Evolutionary conservation across 2,113 vertebrate species (phyloP).

Genomic region (Cynopterus brachyotis): DNA sequence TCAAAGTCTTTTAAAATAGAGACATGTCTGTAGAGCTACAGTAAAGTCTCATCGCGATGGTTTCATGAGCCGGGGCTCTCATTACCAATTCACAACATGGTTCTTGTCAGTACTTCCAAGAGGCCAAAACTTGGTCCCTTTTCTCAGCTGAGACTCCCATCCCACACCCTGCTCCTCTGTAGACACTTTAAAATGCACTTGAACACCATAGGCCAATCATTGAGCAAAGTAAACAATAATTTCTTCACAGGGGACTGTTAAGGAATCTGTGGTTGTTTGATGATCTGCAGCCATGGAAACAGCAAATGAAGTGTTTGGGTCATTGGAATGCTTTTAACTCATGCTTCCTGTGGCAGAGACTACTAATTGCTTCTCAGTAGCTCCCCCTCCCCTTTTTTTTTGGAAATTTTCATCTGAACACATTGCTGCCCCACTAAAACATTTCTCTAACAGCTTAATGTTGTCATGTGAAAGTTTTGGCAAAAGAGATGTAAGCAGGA

Average conservation of each 20-base stretch:
- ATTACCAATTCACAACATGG: not conserved
- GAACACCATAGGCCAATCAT: not conserved
- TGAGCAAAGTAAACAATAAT: slow-evolving; percentile 34
- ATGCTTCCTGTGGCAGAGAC: slow-evolving; percentile 57
- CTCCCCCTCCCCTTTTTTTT: not conserved
- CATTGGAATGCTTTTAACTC: slow-evolving; percentile 74
- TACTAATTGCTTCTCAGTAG: slow-evolving; percentile 70
- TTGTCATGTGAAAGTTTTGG: slow-evolving; percentile 23
- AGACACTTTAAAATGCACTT: slow-evolving; percentile 48
- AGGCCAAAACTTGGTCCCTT: not conserved
- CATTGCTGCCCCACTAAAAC: not conserved
- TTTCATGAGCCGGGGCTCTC: not conserved
- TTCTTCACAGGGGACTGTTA: slow-evolving; percentile 29
- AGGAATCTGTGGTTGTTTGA: slow-evolving; percentile 48
- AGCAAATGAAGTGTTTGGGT: slow-evolving; percentile 59
- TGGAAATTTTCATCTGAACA: slow-evolving; percentile 42
- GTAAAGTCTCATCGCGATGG: not conserved
- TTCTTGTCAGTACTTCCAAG: not conserved
- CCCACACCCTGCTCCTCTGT: not conserved
- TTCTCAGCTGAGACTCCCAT: not conserved
- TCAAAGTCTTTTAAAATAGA: slow-evolving; percentile 10
- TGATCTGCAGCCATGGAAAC: slow-evolving; percentile 72
- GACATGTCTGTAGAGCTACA: not conserved
- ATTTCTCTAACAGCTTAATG: not conserved
- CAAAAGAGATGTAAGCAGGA: not conserved